Base-by-base conservation (phyloP, 2,888 invertebrate species). In the Sarcophaga carnaria region DNA sequence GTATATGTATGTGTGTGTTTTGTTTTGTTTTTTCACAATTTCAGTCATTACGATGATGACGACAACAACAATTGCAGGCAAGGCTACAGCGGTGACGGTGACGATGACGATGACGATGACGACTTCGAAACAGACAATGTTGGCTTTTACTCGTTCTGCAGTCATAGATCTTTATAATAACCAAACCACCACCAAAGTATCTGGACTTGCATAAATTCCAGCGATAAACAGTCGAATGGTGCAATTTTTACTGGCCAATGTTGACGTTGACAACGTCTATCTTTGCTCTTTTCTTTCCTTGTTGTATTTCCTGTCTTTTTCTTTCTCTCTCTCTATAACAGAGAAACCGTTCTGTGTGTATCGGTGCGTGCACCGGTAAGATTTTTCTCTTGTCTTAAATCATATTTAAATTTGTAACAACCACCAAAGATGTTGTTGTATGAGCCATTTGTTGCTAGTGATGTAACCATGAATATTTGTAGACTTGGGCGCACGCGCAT, bases 401-500 rank as follows among this genome's bases (percentile, higher is more conserved):
- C 84, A 88, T 86, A 84, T 88, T 88, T 86, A 88, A 88, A 86
- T 88, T 86, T 86, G 88, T 88, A 80, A 64, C 86, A 83, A 70
- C 83, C 83, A 76, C 86, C 80, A 70, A 62, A 79, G 76, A 74
- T 75, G 70, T 60, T 74, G 69, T 72, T 59, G 25, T 76, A 64
- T 45, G 64, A 45, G 75, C 49, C 20, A 54, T 37, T 66, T 59
- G 62, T 71, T 64, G 47, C 37, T 10, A 11, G 47, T 63, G 17
- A 54, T 69, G 63, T 37, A 37, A 37, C 37, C 37, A 37, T 37
- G 37, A 37, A 37, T 10, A 37, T 64, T 66, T 69, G 62, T 47
- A 45, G 25, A 60, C 74, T 77, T 54, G 63, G 84, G 75, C 75
- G 81, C 84, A 84, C 84, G 87, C 81, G 81, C 84, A 76, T 87